Conservation (phyloP, 2,888 invertebrate species). For the Drosophila colorata region DNA sequence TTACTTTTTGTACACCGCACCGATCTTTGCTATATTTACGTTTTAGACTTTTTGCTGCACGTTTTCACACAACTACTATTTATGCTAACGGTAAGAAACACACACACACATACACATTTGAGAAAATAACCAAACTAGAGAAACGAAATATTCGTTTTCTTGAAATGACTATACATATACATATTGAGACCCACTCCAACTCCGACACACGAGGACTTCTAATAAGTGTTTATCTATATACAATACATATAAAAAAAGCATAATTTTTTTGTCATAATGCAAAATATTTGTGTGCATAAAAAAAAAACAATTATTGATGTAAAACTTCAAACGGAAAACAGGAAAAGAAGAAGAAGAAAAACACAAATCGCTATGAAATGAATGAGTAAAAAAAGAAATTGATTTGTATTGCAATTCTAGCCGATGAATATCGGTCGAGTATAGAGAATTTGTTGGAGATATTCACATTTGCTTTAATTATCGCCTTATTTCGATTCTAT, state of each 20-base stretch:
- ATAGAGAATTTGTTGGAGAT: constrained; percentile 7
- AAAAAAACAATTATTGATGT: constrained; percentile 69
- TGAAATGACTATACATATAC: constrained; percentile 33
- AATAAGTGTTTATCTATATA: constrained; percentile 73
- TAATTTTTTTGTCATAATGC: constrained; percentile 74
- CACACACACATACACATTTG: constrained; percentile 13
- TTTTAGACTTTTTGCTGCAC: constrained; percentile 66
- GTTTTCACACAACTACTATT: constrained; percentile 71
- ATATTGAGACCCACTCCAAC: constrained; percentile 35
- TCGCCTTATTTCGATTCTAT: constrained; percentile 13
- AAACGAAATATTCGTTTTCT: constrained; percentile 30
- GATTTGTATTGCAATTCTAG: constrained; percentile 24
- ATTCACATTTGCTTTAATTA: constrained; percentile 16
- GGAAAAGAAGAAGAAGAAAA: constrained; percentile 24
- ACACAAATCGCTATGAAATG: constrained; percentile 27
- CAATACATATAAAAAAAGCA: constrained; percentile 55
- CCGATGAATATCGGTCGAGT: constrained; percentile 3
- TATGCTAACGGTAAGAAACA: constrained; percentile 63
- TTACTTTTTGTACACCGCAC: constrained; percentile 65
- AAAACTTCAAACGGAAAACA: constrained; percentile 53
- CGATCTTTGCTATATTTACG: constrained; percentile 51
- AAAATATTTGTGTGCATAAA: constrained; percentile 63
- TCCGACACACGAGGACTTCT: constrained; percentile 54
- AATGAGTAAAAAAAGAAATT: constrained; percentile 22
- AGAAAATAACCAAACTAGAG: constrained; percentile 15